Base-by-base conservation (phyloP, 2,888 invertebrate genomes). In the Netelia virgata region DNA sequence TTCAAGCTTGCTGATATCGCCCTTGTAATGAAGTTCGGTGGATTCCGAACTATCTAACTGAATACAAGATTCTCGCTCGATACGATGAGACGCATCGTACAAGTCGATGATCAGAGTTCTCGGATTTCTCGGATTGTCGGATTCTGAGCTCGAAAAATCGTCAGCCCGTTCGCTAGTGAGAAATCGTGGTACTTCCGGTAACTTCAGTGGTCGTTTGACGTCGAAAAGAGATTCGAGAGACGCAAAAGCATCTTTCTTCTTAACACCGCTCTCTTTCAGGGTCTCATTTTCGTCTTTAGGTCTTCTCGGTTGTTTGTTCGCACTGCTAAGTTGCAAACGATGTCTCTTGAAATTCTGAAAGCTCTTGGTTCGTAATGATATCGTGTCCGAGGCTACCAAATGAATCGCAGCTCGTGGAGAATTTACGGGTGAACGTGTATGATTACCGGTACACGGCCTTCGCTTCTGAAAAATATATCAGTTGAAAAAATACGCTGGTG, bases 211-310 rank as follows among this genome's bases (percentile, higher is more conserved):
- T 83, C 88, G 92, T 72, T 89, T 89, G 1, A 92, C 76, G 43
- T 92, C 89, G 53, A 92, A 92, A 6, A 92, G 86, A 11, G 92
- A 91, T 79, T 92, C 92, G 63, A 92, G 79, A 0, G 90, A 91
- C 36, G 83, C 87, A 70, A 90, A 91, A 0, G 80, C 82, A 80
- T 91, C 89, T 61, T 88, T 89, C 41, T 85, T 90, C 72, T 72
- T 72, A 1, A 47, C 36, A 41, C 59, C 66, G 6, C n/a, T 36
- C 5, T 50, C 20, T 59, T 64, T 79, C 53, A 23, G 86, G 78
- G 16, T 78, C 50, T 68, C 68, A 82, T 59, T 86, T 84, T 16
- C 75, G 72, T 41, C 83, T 89, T 53, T 77, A 41, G 70, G 18
- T 2, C 41, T 55, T 74, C 80, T 78, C 9, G 28, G 36, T 28